Evolutionary conservation across 2,113 vertebrate genomes (phyloP).

Genomic region (Corydoras maculifer): DNA sequence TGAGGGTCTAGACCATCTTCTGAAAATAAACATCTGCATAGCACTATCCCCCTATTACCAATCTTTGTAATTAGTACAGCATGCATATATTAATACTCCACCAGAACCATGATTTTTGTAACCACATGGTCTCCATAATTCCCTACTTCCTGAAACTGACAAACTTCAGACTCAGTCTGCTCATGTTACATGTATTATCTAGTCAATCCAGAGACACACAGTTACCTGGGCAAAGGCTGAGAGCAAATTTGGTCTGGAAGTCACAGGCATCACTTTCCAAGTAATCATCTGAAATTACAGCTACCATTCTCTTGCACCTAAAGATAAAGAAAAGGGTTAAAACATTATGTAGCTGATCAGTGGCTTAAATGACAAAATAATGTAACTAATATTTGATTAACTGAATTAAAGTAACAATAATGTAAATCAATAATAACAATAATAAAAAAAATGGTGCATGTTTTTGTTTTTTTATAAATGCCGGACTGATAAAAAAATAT

Average conservation of each 20-base stretch:
- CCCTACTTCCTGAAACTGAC: too few species aligned
- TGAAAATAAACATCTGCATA: too few species aligned
- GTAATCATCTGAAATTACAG: constrained; percentile 92
- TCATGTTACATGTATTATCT: too few species aligned
- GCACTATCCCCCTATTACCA: too few species aligned
- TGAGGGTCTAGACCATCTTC: too few species aligned
- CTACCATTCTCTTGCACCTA: constrained; percentile 93
- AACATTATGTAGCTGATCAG: neutral
- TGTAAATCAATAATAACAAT: neutral
- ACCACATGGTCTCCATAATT: too few species aligned
- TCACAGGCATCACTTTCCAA: constrained; percentile 88
- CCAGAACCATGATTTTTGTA: too few species aligned
- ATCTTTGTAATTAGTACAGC: too few species aligned
- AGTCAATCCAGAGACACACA: neutral
- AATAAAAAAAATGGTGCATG: neutral
- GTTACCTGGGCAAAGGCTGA: constrained; percentile 88
- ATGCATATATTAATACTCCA: too few species aligned
- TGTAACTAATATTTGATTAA: neutral
- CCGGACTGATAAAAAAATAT: too few species aligned
- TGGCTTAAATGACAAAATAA: neutral
- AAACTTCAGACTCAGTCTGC: too few species aligned
- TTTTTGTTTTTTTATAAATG: too few species aligned
- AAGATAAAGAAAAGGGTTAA: neutral
- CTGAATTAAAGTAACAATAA: neutral
- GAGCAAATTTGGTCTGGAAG: constrained; percentile 98